phyloP scores from a whole-genome alignment of 2,113 vertebrate species.

The Dicaeum eximium region DNA sequence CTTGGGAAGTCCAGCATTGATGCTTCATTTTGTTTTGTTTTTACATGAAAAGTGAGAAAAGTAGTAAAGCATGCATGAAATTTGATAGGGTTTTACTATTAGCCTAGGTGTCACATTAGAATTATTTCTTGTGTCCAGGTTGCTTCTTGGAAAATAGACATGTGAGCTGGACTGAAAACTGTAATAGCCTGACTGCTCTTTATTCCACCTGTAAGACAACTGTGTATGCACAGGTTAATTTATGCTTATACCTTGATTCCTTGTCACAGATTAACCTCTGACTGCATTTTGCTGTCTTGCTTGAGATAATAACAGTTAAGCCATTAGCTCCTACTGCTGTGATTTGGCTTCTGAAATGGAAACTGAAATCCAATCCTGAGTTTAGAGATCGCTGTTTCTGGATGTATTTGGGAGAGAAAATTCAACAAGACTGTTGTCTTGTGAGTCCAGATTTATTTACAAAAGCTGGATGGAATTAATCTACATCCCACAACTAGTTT shows the following conservation, averaged over 20 bases:
- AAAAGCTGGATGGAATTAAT: neutral
- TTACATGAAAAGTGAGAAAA: neutral
- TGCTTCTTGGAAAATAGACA: neutral
- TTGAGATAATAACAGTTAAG: neutral
- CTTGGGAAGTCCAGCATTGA: neutral
- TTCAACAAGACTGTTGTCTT: neutral
- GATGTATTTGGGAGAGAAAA: neutral
- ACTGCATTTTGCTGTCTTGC: neutral
- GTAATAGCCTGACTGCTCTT: neutral
- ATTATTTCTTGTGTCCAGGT: neutral
- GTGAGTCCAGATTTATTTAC: neutral
- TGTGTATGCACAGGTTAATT: neutral
- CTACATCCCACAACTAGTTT: neutral
- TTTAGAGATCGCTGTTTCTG: neutral
- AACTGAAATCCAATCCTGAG: neutral
- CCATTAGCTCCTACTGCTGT: neutral
- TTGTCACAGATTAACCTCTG: neutral
- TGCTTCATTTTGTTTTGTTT: neutral
- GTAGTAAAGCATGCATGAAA: neutral
- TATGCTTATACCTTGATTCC: neutral
- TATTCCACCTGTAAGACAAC: neutral
- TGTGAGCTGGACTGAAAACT: neutral
- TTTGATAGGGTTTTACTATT: neutral
- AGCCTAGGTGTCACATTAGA: neutral
- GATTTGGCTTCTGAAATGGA: neutral